These are phyloP conservation scores for Xiphophorus maculatus DNA, from an alignment of 2,113 vertebrate species.

Conservation along the genomic window DNA sequence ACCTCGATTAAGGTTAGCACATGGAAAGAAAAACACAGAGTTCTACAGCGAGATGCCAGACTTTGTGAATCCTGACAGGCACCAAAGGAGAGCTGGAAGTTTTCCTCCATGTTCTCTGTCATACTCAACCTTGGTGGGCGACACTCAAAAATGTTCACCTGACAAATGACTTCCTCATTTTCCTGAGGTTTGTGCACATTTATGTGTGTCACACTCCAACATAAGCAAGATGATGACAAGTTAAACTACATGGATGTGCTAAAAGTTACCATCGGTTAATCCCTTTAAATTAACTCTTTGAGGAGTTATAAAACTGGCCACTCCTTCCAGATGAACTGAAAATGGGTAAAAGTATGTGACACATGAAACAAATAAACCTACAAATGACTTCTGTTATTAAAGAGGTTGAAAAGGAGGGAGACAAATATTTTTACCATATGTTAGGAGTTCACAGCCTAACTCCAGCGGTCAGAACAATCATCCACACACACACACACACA, in stretches of 20 bases:
- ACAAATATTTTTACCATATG: background rate
- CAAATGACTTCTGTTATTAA: conserved; percentile 2
- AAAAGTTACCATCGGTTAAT: conserved; percentile 13
- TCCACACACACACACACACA: no score
- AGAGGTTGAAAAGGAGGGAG: background rate
- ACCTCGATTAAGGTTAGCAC: conserved; percentile 80
- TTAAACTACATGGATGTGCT: conserved; percentile 33
- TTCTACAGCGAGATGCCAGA: conserved; percentile 56
- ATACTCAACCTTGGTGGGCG: conserved; percentile 58
- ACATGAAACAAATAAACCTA: background rate
- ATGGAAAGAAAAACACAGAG: conserved; percentile 84
- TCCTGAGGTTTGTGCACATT: conserved; percentile 14
- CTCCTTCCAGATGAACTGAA: background rate
- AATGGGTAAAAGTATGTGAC: conserved; percentile 1
- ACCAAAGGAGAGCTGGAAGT: conserved; percentile 61
- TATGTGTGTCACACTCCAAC: conserved; percentile 26
- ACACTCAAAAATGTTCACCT: conserved; percentile 37
- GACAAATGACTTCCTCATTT: conserved; percentile 48
- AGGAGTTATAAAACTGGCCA: background rate
- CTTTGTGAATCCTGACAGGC: conserved; percentile 56
- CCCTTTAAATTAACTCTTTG: background rate
- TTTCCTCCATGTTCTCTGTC: conserved; percentile 48
- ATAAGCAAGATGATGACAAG: conserved; percentile 30
- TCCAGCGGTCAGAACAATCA: no score
- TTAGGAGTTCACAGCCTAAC: background rate